These are phyloP conservation scores for Galeopsomyia nigrocyanea DNA, from an alignment of 2,888 invertebrate species.

Conservation along the genomic window DNA sequence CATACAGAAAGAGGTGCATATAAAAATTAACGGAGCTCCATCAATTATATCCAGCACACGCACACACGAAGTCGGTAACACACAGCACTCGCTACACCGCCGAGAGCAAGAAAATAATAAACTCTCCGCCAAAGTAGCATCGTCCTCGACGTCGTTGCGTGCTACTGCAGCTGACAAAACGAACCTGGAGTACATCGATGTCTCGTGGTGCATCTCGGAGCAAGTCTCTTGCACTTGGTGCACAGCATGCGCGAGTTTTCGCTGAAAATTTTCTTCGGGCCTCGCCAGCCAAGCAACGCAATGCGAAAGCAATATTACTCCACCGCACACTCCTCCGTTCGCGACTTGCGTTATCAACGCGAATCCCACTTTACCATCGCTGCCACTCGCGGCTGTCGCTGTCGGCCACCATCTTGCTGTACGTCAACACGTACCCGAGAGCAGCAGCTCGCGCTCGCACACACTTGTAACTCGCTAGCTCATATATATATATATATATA, in stretches of 20 bases:
- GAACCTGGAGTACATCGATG: not conserved
- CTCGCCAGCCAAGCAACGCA: not conserved
- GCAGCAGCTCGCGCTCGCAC: too few species aligned
- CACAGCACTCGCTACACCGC: not conserved
- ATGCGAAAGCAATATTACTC: not conserved
- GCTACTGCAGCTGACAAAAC: not conserved
- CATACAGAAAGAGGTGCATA: not conserved
- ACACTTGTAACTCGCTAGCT: too few species aligned
- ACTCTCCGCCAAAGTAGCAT: not conserved
- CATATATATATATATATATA: too few species aligned
- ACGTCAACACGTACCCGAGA: slow-evolving; percentile 25
- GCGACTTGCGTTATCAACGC: slow-evolving; percentile 30
- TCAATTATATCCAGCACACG: not conserved
- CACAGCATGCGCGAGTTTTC: too few species aligned
- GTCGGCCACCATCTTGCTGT: slow-evolving; percentile 43
- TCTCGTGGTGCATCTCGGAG: not conserved
- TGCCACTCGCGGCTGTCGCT: not conserved
- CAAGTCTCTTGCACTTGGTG: not conserved
- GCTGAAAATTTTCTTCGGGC: not conserved
- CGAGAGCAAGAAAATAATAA: slow-evolving; percentile 1
- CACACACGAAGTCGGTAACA: too few species aligned
- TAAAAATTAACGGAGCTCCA: slow-evolving; percentile 6
- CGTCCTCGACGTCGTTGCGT: not conserved
- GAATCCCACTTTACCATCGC: slow-evolving; percentile 38
- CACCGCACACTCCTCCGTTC: not conserved